Base-by-base conservation (phyloP, 2,888 invertebrate genomes). In the Agrilus cyanescens region DNA sequence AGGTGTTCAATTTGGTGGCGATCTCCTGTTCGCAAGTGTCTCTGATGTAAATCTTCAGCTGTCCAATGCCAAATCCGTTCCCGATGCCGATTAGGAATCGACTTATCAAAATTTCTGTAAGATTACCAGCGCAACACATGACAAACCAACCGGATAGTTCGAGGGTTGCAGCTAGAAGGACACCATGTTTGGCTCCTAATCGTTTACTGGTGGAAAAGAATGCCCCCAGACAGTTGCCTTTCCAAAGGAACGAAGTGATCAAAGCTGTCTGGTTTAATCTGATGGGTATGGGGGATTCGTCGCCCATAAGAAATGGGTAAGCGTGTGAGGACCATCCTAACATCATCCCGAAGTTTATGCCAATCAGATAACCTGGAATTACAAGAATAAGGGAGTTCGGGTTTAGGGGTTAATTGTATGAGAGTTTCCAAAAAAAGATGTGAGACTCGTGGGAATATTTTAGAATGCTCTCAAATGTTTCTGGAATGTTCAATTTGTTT, bases 281-380 rank as follows among this genome's bases (percentile, higher is more conserved):
- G n/a, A 54, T 50, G 8, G 43, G 45, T 13, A 54, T 51, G 14
- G 53, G 52, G 2, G 49, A 46, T 8, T 48, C 42, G 37, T 45
- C 34, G 25, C 51, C 38, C 10, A 53, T 41, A 1, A 54, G 44
- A 18, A 45, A 43, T 4, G 53, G 53, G 34, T 48, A 53, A 3
- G 49, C 50, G 5, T 50, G 15, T 4, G 49, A 53, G 12, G 54
- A 51, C 54, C 54, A 54, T 4, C 54, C 54, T 25, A 54, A 20
- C 46, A 51, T 53, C 52, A 53, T 54, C 8, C 54, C 54, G 37
- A 54, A 53, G 1, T 52, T 44, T 13, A 53, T 48, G 8, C 48
- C 40, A 8, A 53, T 32, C 4, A 51, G 15, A n/a, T 43, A 48
- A 37, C 52, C 54, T 54, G 42, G 32, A 48, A 46, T n/a, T n/a